Evolutionary conservation across 1,140 invertebrate genomes (phyloP).

Genomic region (Protaetia brevitarsis): DNA sequence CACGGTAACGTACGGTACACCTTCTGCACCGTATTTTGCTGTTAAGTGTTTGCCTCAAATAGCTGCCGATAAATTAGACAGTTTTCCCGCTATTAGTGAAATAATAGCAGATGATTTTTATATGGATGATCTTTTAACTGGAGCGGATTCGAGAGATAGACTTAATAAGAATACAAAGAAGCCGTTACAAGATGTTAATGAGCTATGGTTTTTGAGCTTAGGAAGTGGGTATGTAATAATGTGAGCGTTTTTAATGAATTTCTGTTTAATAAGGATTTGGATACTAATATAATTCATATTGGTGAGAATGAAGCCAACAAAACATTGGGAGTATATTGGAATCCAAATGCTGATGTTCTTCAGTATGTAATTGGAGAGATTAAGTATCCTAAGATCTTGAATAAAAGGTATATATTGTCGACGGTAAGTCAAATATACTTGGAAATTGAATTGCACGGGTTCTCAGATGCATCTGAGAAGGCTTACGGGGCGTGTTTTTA

Average conservation of each 20-base stretch:
- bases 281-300: neutral
- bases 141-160: constrained; percentile 23
- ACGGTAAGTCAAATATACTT: constrained; percentile 36
- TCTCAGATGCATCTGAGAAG: constrained; percentile 25
- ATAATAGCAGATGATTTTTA: constrained; percentile 18
- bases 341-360: neutral
- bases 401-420: constrained; percentile 41
- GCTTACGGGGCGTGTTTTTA: constrained; percentile 9
- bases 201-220: no score
- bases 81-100: neutral
- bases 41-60: constrained; percentile 26
- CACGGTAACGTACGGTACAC: constrained; percentile 38
- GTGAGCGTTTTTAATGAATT: neutral
- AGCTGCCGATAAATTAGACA: neutral
- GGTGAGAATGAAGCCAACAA: neutral
- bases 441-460: constrained; percentile 28
- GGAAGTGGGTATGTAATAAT: constrained; percentile 16
- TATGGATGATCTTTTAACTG: constrained; percentile 23
- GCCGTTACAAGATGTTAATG: no score
- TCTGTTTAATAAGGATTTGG: neutral
- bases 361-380: neutral
- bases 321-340: constrained; percentile 14
- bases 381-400: neutral
- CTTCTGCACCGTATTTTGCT: constrained; percentile 33
- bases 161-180: neutral